A percentile compares a stretch with the other conserved stretches of the same genome.
phyloP scores from a whole-genome alignment of 2,113 vertebrate genomes.

The Rallus limicola region DNA sequence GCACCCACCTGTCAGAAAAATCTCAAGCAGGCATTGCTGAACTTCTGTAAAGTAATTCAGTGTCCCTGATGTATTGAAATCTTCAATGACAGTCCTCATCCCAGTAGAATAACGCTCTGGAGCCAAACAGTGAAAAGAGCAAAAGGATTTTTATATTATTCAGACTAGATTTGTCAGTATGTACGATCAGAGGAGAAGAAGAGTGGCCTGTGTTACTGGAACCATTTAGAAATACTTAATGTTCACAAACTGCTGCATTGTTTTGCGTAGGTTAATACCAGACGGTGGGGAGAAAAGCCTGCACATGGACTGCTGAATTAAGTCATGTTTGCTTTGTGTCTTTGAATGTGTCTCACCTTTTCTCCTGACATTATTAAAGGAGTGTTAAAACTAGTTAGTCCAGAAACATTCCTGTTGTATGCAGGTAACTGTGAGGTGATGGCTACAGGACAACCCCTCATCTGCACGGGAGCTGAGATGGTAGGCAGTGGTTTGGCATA shows the following conservation, averaged over 20 bases:
- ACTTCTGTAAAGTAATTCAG: not conserved
- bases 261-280: not conserved
- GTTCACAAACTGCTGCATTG: not conserved
- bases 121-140: not conserved
- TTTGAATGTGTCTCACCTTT: not conserved
- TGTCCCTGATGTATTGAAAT: not conserved
- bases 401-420: not conserved
- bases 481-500: not conserved
- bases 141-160: not conserved
- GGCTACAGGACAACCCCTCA: not conserved
- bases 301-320: not conserved
- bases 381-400: not conserved
- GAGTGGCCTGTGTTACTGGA: not conserved
- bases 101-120: too few relatives aligned
- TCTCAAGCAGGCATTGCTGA: not conserved
- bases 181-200: not conserved
- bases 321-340: not conserved
- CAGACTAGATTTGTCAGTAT: not conserved
- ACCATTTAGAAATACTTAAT: not conserved
- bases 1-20: constrained; percentile 2
- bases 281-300: not conserved
- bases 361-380: not conserved
- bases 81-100: not conserved
- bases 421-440: not conserved
- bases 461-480: not conserved